A percentile compares a stretch with the other conserved stretches of the same genome.
These are phyloP conservation scores for Drosophila auraria DNA, from an alignment of 1,140 invertebrate genomes.

Conservation along the genomic window DNA sequence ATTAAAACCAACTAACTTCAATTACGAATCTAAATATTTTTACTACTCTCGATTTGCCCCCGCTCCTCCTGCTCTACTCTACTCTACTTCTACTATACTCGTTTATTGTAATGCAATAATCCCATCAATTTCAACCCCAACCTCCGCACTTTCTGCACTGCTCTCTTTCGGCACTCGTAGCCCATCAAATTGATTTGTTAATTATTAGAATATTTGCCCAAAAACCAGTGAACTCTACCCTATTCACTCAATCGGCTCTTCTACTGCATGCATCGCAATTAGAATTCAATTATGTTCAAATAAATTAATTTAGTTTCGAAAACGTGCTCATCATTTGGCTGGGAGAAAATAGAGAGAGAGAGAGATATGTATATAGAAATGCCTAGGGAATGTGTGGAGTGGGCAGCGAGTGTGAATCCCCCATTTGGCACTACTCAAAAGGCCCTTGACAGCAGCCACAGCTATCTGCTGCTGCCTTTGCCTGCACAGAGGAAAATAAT, in stretches of 20 bases:
- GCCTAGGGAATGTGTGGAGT: constrained; percentile 13
- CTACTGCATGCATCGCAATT: constrained; percentile 69
- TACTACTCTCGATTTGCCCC: constrained; percentile 22
- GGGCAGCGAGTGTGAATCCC: constrained; percentile 17
- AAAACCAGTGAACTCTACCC: constrained; percentile 38
- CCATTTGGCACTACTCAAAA: constrained; percentile 32
- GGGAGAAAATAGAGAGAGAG: constrained; percentile 6
- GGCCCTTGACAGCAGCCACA: constrained; percentile 62
- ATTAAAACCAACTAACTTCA: constrained; percentile 67
- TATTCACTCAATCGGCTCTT: constrained; percentile 6
- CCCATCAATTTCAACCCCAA: background rate
- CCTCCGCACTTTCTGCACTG: constrained; percentile 18
- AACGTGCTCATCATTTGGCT: constrained; percentile 45
- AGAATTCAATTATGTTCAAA: constrained; percentile 76
- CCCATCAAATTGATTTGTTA: constrained; percentile 73
- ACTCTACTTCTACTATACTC: constrained; percentile 2
- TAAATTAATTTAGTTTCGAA: constrained; percentile 76
- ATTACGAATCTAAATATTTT: constrained; percentile 53
- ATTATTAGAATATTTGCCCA: constrained; percentile 68
- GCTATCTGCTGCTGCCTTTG: constrained; percentile 51
- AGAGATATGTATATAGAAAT: background rate
- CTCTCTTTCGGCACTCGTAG: constrained; percentile 32
- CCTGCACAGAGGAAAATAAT: constrained; percentile 20
- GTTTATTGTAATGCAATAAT: constrained; percentile 49
- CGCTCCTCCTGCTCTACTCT: constrained; percentile 1